A percentile compares a stretch with the other conserved stretches of the same genome.
phyloP scores from a whole-genome alignment of 2,797 vertebrate species.

The Micropoecilia bifurca region DNA sequence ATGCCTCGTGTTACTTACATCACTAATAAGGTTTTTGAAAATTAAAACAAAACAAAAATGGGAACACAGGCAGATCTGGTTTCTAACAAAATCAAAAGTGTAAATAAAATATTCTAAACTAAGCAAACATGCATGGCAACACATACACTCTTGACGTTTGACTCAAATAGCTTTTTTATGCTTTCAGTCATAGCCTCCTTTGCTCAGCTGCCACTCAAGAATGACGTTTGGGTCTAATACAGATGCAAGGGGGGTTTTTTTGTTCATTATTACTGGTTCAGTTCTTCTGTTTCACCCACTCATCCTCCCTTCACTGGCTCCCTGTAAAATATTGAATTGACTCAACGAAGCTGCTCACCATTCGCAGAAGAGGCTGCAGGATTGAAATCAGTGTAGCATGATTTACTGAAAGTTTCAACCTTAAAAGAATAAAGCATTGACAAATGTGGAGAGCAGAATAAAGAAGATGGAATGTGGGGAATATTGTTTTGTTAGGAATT shows the following conservation, averaged over 20 bases:
- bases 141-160: neutral
- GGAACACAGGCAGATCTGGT: slow-evolving; percentile 1
- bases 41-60: neutral
- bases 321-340: slow-evolving; percentile 7
- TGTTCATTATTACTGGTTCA: neutral
- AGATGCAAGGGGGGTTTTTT: neutral
- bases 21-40: too few relatives aligned
- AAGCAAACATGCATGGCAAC: neutral
- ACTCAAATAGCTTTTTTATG: neutral
- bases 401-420: neutral
- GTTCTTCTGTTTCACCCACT: slow-evolving; percentile 8
- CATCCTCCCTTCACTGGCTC: neutral
- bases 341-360: slow-evolving; percentile 5
- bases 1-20: too few relatives aligned
- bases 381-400: neutral
- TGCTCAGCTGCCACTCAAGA: neutral
- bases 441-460: neutral
- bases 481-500: neutral
- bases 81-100: neutral
- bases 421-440: neutral
- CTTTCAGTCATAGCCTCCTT: slow-evolving; percentile 2
- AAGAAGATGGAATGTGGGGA: neutral
- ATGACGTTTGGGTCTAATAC: neutral
- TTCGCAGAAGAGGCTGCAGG: neutral
- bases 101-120: neutral